phyloP scores from a whole-genome alignment of 2,888 invertebrate genomes.

The Microdon myrmicae region DNA sequence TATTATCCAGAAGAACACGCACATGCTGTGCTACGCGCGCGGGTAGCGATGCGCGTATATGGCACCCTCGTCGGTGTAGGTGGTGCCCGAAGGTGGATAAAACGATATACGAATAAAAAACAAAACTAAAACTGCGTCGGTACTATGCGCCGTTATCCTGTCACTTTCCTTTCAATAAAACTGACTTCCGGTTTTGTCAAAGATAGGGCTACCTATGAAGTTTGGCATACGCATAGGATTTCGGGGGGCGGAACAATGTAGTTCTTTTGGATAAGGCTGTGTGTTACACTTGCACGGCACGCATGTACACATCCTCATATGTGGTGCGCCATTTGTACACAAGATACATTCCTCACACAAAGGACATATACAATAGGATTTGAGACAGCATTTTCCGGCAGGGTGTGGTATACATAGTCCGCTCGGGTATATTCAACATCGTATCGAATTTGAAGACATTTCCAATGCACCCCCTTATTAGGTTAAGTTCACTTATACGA shows the following conservation, averaged over 20 bases:
- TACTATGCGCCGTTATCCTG: constrained; percentile 39
- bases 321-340: constrained; percentile 17
- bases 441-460: too few relatives aligned
- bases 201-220: background rate
- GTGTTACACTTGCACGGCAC: constrained; percentile 39
- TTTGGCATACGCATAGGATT: constrained; percentile 40
- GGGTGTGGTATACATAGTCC: too few relatives aligned
- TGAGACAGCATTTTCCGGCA: constrained; percentile 33
- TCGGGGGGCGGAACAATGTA: constrained; percentile 31
- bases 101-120: constrained; percentile 27
- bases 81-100: constrained; percentile 13
- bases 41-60: constrained; percentile 44
- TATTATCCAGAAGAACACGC: constrained; percentile 48
- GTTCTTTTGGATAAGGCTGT: constrained; percentile 1
- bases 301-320: constrained; percentile 18
- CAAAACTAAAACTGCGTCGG: constrained; percentile 9
- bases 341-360: constrained; percentile 17
- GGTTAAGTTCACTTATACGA: constrained; percentile 24
- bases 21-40: constrained; percentile 47
- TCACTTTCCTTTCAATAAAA: constrained; percentile 29
- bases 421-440: too few relatives aligned
- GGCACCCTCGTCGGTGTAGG: constrained; percentile 1
- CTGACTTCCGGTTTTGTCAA: constrained; percentile 42
- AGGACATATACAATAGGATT: constrained; percentile 42
- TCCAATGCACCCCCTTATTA: constrained; percentile 16